Evolutionary conservation across 1,140 invertebrate species (phyloP), one percentile per base, ranked within the genome.

Genomic region (Pararge aegeria): DNA sequence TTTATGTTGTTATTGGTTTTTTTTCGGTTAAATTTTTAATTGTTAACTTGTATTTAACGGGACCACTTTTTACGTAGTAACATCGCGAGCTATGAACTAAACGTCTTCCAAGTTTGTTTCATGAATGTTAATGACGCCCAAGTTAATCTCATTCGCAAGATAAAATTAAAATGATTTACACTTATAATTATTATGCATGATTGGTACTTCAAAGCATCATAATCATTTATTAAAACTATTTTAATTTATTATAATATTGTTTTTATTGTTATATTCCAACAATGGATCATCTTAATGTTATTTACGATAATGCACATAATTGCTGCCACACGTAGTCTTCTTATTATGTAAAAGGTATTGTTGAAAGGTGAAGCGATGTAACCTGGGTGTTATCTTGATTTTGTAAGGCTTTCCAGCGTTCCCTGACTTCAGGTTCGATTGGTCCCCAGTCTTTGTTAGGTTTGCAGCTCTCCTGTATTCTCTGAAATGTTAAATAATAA

Each of bases 391-490:
- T 24, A 12, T 66, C 40, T 18, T 64, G 48, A 3, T 53, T 50
- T 18, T 57, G 44, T 24, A 56, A 59, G 15, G 57, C 44, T 24
- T 72, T 58, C 85, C 85, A 88, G 4, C 56, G 61, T 6, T 56
- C 55, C 10, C 77, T 68, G 10, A 80, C 68, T 10, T 80, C 73
- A 1, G 72, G 67, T 13, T 87, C 80, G 0, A 61, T 59, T 5
- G 85, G 85, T 29, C 83, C 82, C 85, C 85, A 88, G 0, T 73
- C 53, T 1, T 55, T 64, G 59, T 64, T 82, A 2, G 83, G 73
- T 5, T 52, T 66, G 51, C 80, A 80, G 38, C 55, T 75, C 0
- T 70, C 51, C 2, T 62, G 64, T 37, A 88, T 64, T 29, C 83
- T 73, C 85, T 88, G 59, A 51, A 80, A 68, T 42, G 16, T 4